Evolutionary conservation across 2,113 vertebrate genomes (phyloP).

Genomic region (Phylloscopus trochiloides): DNA sequence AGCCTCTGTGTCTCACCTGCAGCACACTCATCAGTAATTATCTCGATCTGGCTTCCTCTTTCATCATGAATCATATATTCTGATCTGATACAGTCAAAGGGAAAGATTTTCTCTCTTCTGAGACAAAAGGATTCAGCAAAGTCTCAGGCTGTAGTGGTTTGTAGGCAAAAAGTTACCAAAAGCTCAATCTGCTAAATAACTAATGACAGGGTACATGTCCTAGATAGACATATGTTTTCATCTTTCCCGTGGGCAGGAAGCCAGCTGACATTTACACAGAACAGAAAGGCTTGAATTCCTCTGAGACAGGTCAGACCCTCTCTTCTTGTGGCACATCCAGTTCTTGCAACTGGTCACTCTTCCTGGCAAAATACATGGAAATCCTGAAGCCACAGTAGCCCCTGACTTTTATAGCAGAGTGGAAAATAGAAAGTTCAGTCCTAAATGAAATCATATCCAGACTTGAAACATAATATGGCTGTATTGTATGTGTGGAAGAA

Average conservation of each 20-base stretch:
- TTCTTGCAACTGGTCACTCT: background rate
- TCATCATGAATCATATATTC: background rate
- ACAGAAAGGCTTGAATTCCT: constrained; percentile 6
- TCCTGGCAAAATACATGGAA: background rate
- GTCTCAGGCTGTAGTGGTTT: background rate
- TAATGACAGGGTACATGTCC: background rate
- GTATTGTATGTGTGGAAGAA: background rate
- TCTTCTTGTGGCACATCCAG: background rate
- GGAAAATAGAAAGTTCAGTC: background rate
- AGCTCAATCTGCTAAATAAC: background rate
- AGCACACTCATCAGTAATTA: background rate
- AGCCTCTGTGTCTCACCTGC: background rate
- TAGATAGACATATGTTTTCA: constrained; percentile 24
- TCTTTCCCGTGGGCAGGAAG: background rate
- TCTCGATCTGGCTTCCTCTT: background rate
- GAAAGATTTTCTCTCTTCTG: background rate
- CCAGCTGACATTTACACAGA: background rate
- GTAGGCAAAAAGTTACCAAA: background rate
- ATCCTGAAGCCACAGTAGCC: background rate
- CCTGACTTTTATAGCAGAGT: background rate
- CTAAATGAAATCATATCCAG: background rate
- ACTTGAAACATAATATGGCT: background rate
- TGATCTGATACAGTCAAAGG: background rate
- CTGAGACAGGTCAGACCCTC: background rate
- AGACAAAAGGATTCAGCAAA: background rate